Base-by-base conservation (phyloP, 2,888 invertebrate genomes). In the Drosophila kuntzei region DNA sequence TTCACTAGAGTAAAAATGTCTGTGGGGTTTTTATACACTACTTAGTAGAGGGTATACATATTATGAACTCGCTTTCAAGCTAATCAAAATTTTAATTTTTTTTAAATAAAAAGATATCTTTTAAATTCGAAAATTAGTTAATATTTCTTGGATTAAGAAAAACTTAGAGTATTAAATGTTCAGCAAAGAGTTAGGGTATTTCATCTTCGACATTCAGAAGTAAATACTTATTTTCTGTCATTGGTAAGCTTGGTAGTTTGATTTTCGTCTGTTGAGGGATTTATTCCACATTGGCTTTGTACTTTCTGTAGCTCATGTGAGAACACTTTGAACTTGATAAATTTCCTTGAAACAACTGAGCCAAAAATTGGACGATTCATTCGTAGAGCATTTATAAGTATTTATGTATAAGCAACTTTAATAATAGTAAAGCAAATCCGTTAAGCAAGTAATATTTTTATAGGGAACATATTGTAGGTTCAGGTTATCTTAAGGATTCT, bases 251-350 rank as follows among this genome's bases (percentile, higher is more conserved):
- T 61, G 62, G 39, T 60, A 37, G 76, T 63, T 57, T 63, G 49
- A 61, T 72, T 60, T 50, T 51, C 20, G 47, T 69, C 59, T 74
- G 79, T 55, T 71, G 16, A 58, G 66, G 71, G 87, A 86, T 74
- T 83, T 86, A 79, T 71, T 78, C 59, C 39, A 41, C 73, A 55
- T 54, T 59, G 55, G 51, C 76, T 63, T 67, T 65, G 65, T 57
- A 49, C 16, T 60, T 14, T 34, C 14, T 14, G 11, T 6, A 32
- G 36, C 27, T 25, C 37, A 14, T 29, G 14, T 25, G 34, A 57
- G 7, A 20, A 46, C n/a, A 37, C 57, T 57, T 36, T 14, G 8
- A 32, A 32, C 37, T 61, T 75, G 57, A 53, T 32, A 61, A 75
- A 57, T 57, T 65, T 50, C 51, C 32, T n/a, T 46, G n/a, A 55